Percentiles rank a stretch among this genome's conserved stretches.
These are phyloP conservation scores for Acanthoscelides obtectus DNA, from an alignment of 2,888 invertebrate genomes.

Conservation along the genomic window DNA sequence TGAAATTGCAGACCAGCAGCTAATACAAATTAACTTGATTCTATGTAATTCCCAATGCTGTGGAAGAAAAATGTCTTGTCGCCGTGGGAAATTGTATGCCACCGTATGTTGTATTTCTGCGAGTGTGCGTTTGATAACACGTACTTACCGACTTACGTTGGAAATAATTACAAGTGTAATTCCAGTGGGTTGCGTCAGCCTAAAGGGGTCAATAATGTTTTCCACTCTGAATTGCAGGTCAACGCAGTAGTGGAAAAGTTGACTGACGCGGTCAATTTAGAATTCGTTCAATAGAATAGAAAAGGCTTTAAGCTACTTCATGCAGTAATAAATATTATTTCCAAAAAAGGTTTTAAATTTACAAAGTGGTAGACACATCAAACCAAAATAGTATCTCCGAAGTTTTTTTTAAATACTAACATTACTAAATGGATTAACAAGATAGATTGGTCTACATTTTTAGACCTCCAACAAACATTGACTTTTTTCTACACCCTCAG, in stretches of 20 bases:
- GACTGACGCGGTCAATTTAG: neutral
- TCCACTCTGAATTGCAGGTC: neutral
- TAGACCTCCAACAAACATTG: too few species aligned
- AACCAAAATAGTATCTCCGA: too few species aligned
- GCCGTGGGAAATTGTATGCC: neutral
- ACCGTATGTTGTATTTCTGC: neutral
- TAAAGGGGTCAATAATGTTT: neutral
- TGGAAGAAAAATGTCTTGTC: neutral
- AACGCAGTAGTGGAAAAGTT: neutral
- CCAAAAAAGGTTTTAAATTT: too few species aligned
- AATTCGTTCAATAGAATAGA: too few species aligned
- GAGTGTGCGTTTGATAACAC: neutral
- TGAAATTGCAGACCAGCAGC: neutral
- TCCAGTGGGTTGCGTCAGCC: neutral
- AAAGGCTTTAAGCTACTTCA: too few species aligned
- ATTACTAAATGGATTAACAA: too few species aligned
- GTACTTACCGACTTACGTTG: neutral
- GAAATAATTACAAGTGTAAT: neutral
- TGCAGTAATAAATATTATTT: too few species aligned
- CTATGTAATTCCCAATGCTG: neutral
- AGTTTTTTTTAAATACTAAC: too few species aligned
- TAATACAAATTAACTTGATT: neutral
- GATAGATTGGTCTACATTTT: too few species aligned
- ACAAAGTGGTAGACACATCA: too few species aligned
- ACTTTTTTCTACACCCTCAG: too few species aligned